A percentile compares a stretch with the other conserved stretches of the same genome.
Evolutionary conservation across 2,888 invertebrate genomes (phyloP).

Genomic region (Raillietiella orientalis): DNA sequence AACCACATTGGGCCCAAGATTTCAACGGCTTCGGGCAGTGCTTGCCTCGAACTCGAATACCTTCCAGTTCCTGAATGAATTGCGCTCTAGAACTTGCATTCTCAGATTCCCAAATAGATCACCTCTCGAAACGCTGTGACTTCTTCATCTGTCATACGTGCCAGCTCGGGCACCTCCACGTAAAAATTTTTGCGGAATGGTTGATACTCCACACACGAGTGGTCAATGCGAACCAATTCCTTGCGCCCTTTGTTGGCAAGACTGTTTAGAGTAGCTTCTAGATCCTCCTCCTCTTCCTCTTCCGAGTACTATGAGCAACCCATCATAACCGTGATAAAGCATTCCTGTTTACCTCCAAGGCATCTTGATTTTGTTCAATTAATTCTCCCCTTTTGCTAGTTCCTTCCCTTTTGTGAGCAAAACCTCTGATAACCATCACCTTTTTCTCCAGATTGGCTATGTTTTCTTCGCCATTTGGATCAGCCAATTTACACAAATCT

Average conservation of each 20-base stretch:
- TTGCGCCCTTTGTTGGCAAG: constrained; percentile 37
- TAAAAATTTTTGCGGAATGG: constrained; percentile 84
- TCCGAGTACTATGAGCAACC: constrained; percentile 40
- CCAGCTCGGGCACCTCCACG: constrained; percentile 81
- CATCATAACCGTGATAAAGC: constrained; percentile 1
- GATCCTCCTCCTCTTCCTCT: constrained; percentile 79
- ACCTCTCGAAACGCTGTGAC: too few relatives aligned
- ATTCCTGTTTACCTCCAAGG: constrained; percentile 25
- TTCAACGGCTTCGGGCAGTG: constrained; percentile 78
- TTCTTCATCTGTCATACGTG: constrained; percentile 58
- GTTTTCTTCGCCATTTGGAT: constrained; percentile 2
- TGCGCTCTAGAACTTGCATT: too few relatives aligned
- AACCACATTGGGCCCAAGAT: constrained; percentile 94
- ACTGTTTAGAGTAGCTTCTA: constrained; percentile 50
- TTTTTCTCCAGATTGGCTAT: constrained; percentile 12
- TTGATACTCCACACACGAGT: constrained; percentile 50
- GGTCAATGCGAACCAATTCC: constrained; percentile 74
- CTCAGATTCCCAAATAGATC: too few relatives aligned
- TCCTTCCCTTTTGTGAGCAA: constrained; percentile 37
- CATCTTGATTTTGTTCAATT: constrained; percentile 97
- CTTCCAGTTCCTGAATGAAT: constrained; percentile 42
- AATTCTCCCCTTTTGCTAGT: constrained; percentile 69
- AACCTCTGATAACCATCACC: constrained; percentile 40
- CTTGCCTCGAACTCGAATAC: constrained; percentile 80
- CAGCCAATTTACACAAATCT: constrained; percentile 15